Percentiles rank a stretch among this genome's conserved stretches.
phyloP scores from a whole-genome alignment of 2,797 vertebrate genomes.

The Rhinatrema bivittatum region DNA sequence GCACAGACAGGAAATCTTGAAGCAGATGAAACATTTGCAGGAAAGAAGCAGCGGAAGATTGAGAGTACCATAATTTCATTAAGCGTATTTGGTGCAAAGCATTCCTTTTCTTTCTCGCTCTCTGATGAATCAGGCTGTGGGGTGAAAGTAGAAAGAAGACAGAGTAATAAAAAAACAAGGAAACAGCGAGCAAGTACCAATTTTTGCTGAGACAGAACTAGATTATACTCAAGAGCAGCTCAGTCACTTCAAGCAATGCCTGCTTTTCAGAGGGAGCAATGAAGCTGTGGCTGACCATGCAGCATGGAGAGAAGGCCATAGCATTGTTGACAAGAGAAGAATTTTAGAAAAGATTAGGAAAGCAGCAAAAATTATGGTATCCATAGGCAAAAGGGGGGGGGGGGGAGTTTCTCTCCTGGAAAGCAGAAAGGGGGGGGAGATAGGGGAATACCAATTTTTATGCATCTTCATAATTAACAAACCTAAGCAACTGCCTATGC shows the following conservation, averaged over 20 bases:
- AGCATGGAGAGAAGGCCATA: constrained; percentile 2
- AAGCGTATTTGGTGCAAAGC: constrained; percentile 67
- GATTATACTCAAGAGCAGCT: constrained; percentile 16
- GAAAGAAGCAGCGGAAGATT: constrained; percentile 31
- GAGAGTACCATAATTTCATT: constrained; percentile 68
- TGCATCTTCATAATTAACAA: too few species aligned
- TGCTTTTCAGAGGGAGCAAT: neutral
- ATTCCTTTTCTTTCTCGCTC: constrained; percentile 66
- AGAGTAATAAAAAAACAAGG: constrained; percentile 12
- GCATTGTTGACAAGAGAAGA: too few species aligned
- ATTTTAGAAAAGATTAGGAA: too few species aligned
- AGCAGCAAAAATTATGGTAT: too few species aligned
- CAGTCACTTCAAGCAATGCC: constrained; percentile 6
- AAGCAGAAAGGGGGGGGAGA: too few species aligned
- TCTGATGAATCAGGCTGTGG: constrained; percentile 60
- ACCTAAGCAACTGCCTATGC: too few species aligned
- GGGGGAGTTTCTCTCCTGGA: too few species aligned
- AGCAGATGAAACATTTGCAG: constrained; percentile 20
- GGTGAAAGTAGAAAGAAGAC: constrained; percentile 42
- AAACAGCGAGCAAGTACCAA: too few species aligned
- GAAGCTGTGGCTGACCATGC: neutral
- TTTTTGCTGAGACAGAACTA: constrained; percentile 19
- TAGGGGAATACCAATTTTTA: too few species aligned
- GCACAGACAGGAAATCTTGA: constrained; percentile 15
- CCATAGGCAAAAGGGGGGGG: too few species aligned